Evolutionary conservation across 2,888 invertebrate species (phyloP), one percentile per base, ranked within the genome.

Genomic region (Orthonevra nobilis): DNA sequence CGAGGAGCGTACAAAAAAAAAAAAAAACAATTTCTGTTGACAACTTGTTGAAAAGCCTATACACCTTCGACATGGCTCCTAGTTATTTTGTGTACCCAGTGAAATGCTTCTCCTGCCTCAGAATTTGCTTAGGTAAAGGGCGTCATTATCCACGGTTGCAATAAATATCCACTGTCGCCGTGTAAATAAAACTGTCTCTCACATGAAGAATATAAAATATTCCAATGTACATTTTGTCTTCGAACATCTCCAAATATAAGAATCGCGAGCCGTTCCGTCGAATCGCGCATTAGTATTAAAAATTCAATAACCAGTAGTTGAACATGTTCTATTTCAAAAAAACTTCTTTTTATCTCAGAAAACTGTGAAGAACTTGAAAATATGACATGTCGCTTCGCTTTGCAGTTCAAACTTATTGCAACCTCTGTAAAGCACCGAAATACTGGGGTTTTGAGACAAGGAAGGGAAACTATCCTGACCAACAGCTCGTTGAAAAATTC

Each of bases 381-480:
- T 38, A 14, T 10, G 38, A 38, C 38, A 38, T 38, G 14, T 38
- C 38, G 17, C 14, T 44, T 44, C 10, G 44, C 44, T 44, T 23
- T 44, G 44, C 23, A 44, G 23, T 44, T 44, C 26, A 44, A 44
- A 44, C 20, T 19, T 23, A 44, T 44, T 44, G 26, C 44, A 44
- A 44, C 44, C 44, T 44, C 23, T 44, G 23, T 23, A 44, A 44
- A 23, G 44, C 44, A 44, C 1, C 23, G 44, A 44, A 23, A 23
- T 44, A 44, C 44, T 44, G 38, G 14, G 10, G 38, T 14, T n/a
- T 38, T 38, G 38, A 3, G 38, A 38, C 38, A 38, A 38, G 3
- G 23, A 5, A 23, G 23, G 5, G 3, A 23, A 23, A 23, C 23
- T 23, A 5, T 34, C 34, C 7, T 34, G 34, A 34, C 34, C 34